Evolutionary conservation across 2,888 invertebrate species (phyloP), one percentile per base, ranked within the genome.

Genomic region (Girardia tigrina): DNA sequence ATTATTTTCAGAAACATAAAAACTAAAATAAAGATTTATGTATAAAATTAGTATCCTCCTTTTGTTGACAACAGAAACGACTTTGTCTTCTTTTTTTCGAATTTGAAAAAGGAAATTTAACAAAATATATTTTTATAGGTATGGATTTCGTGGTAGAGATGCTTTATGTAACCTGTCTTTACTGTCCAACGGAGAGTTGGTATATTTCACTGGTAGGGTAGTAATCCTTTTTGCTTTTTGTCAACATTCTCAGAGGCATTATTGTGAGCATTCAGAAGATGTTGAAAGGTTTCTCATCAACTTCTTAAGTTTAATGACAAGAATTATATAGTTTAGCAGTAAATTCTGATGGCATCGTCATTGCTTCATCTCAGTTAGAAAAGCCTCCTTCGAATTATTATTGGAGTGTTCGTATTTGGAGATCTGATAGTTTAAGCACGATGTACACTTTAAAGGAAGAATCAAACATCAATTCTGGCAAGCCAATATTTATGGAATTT

Each of bases 101-200:
- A n/a, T n/a, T n/a, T n/a, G n/a, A n/a, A n/a, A n/a, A n/a, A n/a
- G n/a, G n/a, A n/a, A n/a, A n/a, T n/a, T n/a, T n/a, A n/a, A n/a
- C n/a, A n/a, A n/a, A n/a, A n/a, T n/a, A n/a, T n/a, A n/a, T n/a
- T n/a, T n/a, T n/a, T n/a, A n/a, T n/a, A 82, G 83, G 23, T 83
- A 82, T 74, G 83, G 83, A 29, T 83, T 82, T 79, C 79, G 82
- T 16, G 82, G 83, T 0, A 81, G 82, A 75, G 82, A 82, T 78
- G 80, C 81, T 73, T 75, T 81, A 1, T 80, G 79, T 69, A 83
- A 82, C 77, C 79, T 82, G 6, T 79, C 80, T 75, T 72, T 80
- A 2, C 74, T 82, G 71, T 78, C 77, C n/a, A 80, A 77, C 73
- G 81, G 80, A 0, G 82, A 83, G 74, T 78, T 83, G 2, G 77